Conservation (phyloP, 2,888 invertebrate species). For the Philonicus albiceps region DNA sequence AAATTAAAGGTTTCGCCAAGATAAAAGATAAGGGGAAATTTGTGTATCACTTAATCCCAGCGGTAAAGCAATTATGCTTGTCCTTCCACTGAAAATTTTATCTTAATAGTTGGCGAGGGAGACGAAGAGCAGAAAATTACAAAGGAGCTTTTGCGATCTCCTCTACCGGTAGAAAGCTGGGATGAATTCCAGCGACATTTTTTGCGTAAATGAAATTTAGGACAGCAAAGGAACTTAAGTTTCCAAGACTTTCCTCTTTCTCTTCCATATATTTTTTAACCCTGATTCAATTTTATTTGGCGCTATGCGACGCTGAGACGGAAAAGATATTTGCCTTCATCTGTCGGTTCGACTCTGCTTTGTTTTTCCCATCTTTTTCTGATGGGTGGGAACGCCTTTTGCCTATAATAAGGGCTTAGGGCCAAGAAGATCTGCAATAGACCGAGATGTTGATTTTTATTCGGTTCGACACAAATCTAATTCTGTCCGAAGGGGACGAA, state of each 20-base stretch:
- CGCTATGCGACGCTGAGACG: not conserved
- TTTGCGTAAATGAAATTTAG: conserved; percentile 20
- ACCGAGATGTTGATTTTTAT: conserved; percentile 36
- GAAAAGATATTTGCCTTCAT: not conserved
- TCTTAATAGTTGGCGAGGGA: not conserved
- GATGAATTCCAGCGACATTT: not conserved
- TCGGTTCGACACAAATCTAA: conserved; percentile 28
- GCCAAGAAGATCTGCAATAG: not conserved
- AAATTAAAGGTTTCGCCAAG: conserved; percentile 34
- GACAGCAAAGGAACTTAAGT: conserved; percentile 24
- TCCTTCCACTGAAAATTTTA: conserved; percentile 27
- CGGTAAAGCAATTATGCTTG: conserved; percentile 33
- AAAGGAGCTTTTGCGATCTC: not conserved
- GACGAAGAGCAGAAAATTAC: not conserved
- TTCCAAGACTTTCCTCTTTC: not conserved
- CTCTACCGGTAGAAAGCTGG: not conserved
- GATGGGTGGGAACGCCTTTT: not conserved
- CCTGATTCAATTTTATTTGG: conserved; percentile 33
- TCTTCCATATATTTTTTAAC: conserved; percentile 27
- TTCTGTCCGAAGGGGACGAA: not conserved
- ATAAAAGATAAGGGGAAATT: conserved; percentile 14
- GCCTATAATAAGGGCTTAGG: not conserved
- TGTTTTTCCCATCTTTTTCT: not conserved
- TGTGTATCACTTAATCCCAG: conserved; percentile 33
- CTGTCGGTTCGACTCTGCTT: not conserved